phyloP scores from a whole-genome alignment of 2,797 vertebrate species.

The Rallus crepitans region DNA sequence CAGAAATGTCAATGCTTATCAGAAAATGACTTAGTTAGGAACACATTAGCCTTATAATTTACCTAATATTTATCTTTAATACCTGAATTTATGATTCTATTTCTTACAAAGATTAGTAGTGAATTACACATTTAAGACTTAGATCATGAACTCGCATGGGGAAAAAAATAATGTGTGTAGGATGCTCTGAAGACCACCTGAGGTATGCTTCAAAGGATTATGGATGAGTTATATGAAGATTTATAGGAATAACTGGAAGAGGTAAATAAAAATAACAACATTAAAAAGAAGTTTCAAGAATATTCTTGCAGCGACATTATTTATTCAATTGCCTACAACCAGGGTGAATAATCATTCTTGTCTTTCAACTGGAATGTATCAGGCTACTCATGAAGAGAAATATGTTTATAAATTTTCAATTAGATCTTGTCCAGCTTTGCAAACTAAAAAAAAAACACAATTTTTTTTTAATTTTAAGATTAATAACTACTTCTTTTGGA shows the following conservation, averaged over 20 bases:
- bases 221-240: background rate
- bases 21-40: constrained; percentile 65
- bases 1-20: constrained; percentile 67
- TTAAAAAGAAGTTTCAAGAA: background rate
- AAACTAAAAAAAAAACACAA: background rate
- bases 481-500: background rate
- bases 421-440: background rate
- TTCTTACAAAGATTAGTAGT: constrained; percentile 22
- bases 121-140: constrained; percentile 42
- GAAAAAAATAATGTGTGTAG: background rate
- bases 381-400: background rate
- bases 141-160: background rate
- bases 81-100: constrained; percentile 36
- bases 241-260: background rate
- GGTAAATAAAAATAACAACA: background rate
- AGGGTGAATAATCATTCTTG: background rate
- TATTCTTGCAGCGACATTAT: background rate
- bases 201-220: background rate
- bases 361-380: background rate
- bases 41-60: constrained; percentile 61
- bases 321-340: background rate
- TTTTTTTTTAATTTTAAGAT: background rate
- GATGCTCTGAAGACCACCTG: background rate
- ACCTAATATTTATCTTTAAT: constrained; percentile 63
- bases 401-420: background rate